Percentiles rank a stretch among this genome's conserved stretches.
phyloP scores from a whole-genome alignment of 2,888 invertebrate species.

The Drosophila buzzatii region DNA sequence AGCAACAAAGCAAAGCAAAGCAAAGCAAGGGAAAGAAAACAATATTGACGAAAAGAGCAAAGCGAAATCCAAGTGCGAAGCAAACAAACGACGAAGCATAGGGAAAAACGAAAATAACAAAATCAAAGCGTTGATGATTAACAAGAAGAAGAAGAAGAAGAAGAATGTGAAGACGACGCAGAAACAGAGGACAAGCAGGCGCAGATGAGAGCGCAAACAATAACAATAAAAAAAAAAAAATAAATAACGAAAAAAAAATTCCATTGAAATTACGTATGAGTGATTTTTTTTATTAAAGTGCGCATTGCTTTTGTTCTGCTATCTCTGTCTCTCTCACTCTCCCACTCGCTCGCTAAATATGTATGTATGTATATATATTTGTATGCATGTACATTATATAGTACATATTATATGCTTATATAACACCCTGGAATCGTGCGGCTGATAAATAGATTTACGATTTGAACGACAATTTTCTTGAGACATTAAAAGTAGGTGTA shows the following conservation, averaged over 20 bases:
- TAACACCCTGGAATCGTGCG: constrained; percentile 14
- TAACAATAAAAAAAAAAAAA: constrained; percentile 25
- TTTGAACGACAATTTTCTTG: constrained; percentile 23
- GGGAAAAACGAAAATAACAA: constrained; percentile 9
- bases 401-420: not conserved
- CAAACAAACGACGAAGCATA: constrained; percentile 5
- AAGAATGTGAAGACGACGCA: constrained; percentile 4
- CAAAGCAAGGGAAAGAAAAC: constrained; percentile 2
- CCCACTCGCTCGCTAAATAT: not conserved
- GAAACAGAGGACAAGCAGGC: constrained; percentile 17
- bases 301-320: constrained; percentile 44
- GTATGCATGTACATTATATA: not conserved
- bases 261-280: constrained; percentile 69
- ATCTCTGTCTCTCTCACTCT: not conserved
- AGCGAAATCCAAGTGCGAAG: constrained; percentile 18
- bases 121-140: constrained; percentile 19
- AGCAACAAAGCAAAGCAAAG: constrained; percentile 2
- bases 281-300: constrained; percentile 59
- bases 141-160: constrained; percentile 12
- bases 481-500: not conserved
- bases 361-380: not conserved
- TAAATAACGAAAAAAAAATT: constrained; percentile 40
- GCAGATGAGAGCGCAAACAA: constrained; percentile 16
- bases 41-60: not conserved
- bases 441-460: constrained; percentile 55